Evolutionary conservation across 2,888 invertebrate genomes (phyloP), one percentile per base, ranked within the genome.

Genomic region (Parasteatoda lunata): DNA sequence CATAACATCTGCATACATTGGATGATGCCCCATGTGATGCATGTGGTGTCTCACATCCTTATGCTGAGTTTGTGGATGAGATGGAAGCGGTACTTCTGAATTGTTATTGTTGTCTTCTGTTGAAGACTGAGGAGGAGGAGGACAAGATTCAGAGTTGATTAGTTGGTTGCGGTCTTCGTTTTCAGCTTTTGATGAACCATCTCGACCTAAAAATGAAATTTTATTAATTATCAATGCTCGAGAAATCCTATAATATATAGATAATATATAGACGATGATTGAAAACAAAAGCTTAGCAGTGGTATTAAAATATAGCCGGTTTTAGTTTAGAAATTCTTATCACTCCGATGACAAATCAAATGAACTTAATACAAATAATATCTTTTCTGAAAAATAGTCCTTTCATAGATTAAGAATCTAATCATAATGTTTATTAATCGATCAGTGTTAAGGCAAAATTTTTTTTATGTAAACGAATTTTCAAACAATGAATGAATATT

Each of bases 171-270:
- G 70, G 0, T 80, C 80, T 68, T 86, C 85, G 5, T 64, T 52
- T 66, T 86, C 85, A 30, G 76, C 54, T 51, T 86, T 86, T 9
- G 83, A 54, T 70, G 83, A 83, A 8, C 85, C 80, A 15, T 86
- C 85, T 5, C 85, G 85, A 51, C 85, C 85, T 86, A 15, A 49
- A 47, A 70, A 71, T 4, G 8, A n/a, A 77, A 51, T 30, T 8
- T 13, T 70, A 48, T 47, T 70, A 48, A 49, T 48, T 48, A 81
- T 77, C 81, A 59, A n/a, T 82, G 76, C 64, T 59, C 71, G 9
- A 71, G 81, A 13, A 98, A 30, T 5, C 4, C n/a, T 59, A n/a
- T n/a, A n/a, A n/a, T 59, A 3, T 11, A 59, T 5, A 59, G 64
- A 59, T 6, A 13, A 59, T 59, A 13, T 4, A n/a, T 11, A 0